Evolutionary conservation across 2,113 vertebrate genomes (phyloP).

Genomic region (Amphilophus citrinellus): DNA sequence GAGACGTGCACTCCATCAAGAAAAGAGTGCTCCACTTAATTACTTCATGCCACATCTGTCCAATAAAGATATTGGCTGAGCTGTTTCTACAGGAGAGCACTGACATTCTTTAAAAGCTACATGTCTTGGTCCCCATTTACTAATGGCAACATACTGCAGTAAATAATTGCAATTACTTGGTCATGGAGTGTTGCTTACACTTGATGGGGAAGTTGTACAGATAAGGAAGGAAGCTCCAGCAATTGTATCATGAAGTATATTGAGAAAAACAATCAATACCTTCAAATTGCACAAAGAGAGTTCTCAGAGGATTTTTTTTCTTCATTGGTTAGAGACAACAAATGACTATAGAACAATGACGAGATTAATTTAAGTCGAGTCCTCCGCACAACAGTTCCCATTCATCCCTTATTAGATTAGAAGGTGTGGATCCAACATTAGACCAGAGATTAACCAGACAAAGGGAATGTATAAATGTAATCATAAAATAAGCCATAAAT

Average conservation of each 20-base stretch:
- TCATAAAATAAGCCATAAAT: slow-evolving; percentile 20
- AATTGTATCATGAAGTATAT: neutral
- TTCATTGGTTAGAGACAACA: slow-evolving; percentile 8
- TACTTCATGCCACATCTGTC: slow-evolving; percentile 55
- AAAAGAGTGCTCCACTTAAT: slow-evolving; percentile 56
- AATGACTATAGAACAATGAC: slow-evolving; percentile 39
- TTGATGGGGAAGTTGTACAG: neutral
- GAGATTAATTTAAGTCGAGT: slow-evolving; percentile 46
- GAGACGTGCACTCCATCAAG: slow-evolving; percentile 39
- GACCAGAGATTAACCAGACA: slow-evolving; percentile 55
- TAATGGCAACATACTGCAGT: slow-evolving; percentile 12
- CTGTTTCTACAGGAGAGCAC: slow-evolving; percentile 20
- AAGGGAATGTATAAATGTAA: slow-evolving; percentile 37
- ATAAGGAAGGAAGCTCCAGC: neutral
- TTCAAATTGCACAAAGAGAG: neutral
- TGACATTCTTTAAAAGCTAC: slow-evolving; percentile 4
- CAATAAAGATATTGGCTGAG: slow-evolving; percentile 55
- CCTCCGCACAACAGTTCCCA: slow-evolving; percentile 21
- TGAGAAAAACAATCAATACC: slow-evolving; percentile 23
- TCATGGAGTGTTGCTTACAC: slow-evolving; percentile 33
- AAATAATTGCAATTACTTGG: slow-evolving; percentile 50
- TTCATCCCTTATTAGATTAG: slow-evolving; percentile 64
- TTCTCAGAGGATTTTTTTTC: slow-evolving; percentile 15
- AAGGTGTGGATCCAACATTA: slow-evolving; percentile 48
- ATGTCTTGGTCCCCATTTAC: slow-evolving; percentile 11